These are phyloP conservation scores for Neuroscelio doddi DNA, from an alignment of 2,888 invertebrate genomes.

Conservation along the genomic window DNA sequence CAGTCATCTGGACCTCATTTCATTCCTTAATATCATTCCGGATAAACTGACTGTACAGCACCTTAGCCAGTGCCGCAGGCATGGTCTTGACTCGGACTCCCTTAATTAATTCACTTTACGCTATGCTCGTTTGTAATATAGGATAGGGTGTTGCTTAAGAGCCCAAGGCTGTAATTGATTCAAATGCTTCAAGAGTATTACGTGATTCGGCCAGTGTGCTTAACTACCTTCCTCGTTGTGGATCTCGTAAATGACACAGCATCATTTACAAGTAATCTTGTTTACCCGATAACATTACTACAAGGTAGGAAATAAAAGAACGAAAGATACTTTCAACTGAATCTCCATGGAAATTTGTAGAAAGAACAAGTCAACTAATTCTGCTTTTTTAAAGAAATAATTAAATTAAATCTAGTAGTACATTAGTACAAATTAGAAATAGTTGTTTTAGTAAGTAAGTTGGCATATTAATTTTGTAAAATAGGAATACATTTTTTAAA, in stretches of 20 bases:
- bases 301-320: too few relatives aligned
- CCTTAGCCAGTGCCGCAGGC: conserved; percentile 17
- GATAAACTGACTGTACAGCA: conserved; percentile 27
- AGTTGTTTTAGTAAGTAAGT: too few relatives aligned
- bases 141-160: conserved; percentile 56
- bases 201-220: conserved; percentile 36
- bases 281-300: too few relatives aligned
- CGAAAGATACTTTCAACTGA: too few relatives aligned
- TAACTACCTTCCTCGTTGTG: conserved; percentile 5
- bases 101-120: conserved; percentile 67
- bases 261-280: too few relatives aligned
- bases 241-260: background rate
- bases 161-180: conserved; percentile 63
- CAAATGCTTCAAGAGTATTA: conserved; percentile 62
- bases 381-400: too few relatives aligned
- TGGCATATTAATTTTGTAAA: too few relatives aligned
- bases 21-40: conserved; percentile 7
- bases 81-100: conserved; percentile 20
- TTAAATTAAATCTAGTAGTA: too few relatives aligned
- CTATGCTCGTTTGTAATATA: conserved; percentile 56
- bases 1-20: conserved; percentile 23
- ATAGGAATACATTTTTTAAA: too few relatives aligned
- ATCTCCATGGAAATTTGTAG: too few relatives aligned
- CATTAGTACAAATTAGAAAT: too few relatives aligned
- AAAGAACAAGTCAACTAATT: too few relatives aligned